phyloP scores from a whole-genome alignment of 2,888 invertebrate species.

The Scelioninae gen. 1 region DNA sequence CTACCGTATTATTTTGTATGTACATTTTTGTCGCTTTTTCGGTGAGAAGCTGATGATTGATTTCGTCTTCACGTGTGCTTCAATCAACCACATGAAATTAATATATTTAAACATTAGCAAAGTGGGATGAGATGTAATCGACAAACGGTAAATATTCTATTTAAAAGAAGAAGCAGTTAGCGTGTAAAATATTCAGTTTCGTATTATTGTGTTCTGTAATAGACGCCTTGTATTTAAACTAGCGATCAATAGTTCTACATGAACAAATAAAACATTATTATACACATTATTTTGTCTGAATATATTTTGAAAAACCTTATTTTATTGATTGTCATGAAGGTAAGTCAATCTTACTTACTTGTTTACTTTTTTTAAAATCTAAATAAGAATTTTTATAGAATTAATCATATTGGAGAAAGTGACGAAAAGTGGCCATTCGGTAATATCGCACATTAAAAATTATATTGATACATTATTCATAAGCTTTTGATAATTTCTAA shows the following conservation, averaged over 20 bases:
- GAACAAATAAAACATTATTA: conserved; percentile 83
- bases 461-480: no score
- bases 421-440: no score
- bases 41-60: conserved; percentile 65
- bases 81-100: conserved; percentile 79
- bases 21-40: conserved; percentile 65
- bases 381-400: no score
- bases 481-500: no score
- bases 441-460: no score
- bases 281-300: conserved; percentile 70
- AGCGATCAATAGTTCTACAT: conserved; percentile 81
- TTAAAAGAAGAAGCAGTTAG: conserved; percentile 79
- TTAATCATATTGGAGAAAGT: no score
- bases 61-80: conserved; percentile 71
- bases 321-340: no score
- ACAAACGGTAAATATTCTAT: conserved; percentile 77
- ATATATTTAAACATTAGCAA: conserved; percentile 79
- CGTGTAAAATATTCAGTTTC: conserved; percentile 83
- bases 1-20: conserved; percentile 64
- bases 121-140: conserved; percentile 77
- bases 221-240: conserved; percentile 83
- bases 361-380: no score
- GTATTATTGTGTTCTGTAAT: conserved; percentile 82
- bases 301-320: neutral
- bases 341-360: no score